A percentile compares a stretch with the other conserved stretches of the same genome.
phyloP scores from a whole-genome alignment of 2,113 vertebrate species.

The Octodon degus region DNA sequence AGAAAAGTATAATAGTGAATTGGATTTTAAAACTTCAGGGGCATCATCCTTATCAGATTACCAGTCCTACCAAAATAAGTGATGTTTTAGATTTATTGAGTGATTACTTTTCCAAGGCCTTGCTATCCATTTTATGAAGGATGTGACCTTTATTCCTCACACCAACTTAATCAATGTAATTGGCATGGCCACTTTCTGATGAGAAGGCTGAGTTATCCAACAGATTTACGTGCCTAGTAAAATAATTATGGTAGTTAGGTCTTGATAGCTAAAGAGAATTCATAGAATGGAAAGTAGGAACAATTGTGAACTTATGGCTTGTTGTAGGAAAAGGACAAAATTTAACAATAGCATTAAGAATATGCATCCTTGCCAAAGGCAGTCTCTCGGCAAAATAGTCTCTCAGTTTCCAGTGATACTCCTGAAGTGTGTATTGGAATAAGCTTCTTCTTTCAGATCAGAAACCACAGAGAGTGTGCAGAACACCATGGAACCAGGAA shows the following conservation, averaged over 20 bases:
- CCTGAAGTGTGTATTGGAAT: accelerated
- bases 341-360: background rate
- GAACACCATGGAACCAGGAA: background rate
- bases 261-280: background rate
- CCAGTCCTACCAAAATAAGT: background rate
- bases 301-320: background rate
- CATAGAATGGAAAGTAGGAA: background rate
- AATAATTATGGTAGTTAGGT: background rate
- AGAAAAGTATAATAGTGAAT: background rate
- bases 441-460: background rate
- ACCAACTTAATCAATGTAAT: background rate
- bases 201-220: background rate
- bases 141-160: background rate
- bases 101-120: background rate
- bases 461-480: too few relatives aligned
- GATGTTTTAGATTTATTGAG: background rate
- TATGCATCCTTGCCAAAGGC: background rate
- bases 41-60: accelerated
- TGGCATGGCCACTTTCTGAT: background rate
- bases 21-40: background rate
- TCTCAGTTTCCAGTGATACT: background rate
- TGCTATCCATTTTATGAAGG: background rate
- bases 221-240: background rate
- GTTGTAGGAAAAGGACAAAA: background rate
- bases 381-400: background rate